Conservation (phyloP, 2,888 invertebrate species). For the Oscheius onirici region DNA sequence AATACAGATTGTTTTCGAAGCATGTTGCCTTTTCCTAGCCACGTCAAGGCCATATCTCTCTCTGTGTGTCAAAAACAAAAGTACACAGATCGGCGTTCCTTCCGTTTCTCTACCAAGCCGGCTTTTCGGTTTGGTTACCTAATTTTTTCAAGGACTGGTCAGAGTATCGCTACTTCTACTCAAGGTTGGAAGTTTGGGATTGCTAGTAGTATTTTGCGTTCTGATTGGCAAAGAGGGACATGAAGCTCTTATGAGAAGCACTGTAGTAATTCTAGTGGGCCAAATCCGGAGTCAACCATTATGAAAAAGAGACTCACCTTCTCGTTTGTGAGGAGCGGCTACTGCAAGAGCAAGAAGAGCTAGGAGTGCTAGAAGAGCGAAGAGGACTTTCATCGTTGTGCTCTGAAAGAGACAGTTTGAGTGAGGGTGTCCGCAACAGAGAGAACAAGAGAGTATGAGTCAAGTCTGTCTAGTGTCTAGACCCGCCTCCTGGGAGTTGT, state of each 20-base stretch:
- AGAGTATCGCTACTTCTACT: too few relatives aligned
- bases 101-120: not conserved
- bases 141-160: constrained; percentile 9
- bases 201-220: too few relatives aligned
- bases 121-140: constrained; percentile 9
- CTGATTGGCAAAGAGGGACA: too few relatives aligned
- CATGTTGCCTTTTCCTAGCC: not conserved
- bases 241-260: too few relatives aligned
- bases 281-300: too few relatives aligned
- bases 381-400: constrained; percentile 14
- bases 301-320: too few relatives aligned
- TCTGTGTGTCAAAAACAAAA: constrained; percentile 6
- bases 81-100: not conserved
- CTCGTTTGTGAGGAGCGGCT: constrained; percentile 7
- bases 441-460: not conserved
- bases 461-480: not conserved
- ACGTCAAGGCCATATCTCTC: constrained; percentile 6
- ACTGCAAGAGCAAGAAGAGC: not conserved
- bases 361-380: not conserved
- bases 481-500: not conserved
- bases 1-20: too few relatives aligned
- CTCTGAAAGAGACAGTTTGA: not conserved
- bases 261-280: too few relatives aligned
- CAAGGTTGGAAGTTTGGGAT: too few relatives aligned
- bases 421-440: not conserved